Percentiles rank a stretch among this genome's conserved stretches.
phyloP scores from a whole-genome alignment of 2,113 vertebrate genomes.

The Charadrius vociferus region DNA sequence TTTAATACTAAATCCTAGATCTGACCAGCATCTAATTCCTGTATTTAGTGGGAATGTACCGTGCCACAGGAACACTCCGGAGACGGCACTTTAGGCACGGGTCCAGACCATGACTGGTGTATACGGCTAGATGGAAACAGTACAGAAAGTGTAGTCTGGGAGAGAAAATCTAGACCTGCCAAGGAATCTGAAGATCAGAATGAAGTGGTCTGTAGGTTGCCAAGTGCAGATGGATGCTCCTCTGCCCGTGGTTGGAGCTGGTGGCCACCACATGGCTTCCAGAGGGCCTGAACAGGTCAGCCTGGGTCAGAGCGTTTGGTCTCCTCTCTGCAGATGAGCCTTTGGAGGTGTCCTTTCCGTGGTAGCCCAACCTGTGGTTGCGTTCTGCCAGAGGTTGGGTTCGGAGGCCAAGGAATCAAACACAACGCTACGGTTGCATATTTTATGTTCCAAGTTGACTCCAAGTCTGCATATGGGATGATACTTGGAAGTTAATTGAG shows the following conservation, averaged over 20 bases:
- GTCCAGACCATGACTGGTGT: not conserved
- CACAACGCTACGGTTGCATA: not conserved
- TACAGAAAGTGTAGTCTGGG: not conserved
- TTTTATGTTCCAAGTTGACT: not conserved
- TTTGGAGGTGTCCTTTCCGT: not conserved
- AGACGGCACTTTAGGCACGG: not conserved
- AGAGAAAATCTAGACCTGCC: not conserved
- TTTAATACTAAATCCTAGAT: not conserved
- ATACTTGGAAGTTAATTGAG: slow-evolving; percentile 23
- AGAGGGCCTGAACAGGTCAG: rapidly evolving
- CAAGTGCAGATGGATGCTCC: not conserved
- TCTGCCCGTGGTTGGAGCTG: not conserved
- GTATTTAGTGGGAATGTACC: not conserved
- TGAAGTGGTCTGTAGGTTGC: not conserved
- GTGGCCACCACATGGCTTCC: rapidly evolving
- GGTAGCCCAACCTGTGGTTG: not conserved
- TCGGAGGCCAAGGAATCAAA: not conserved
- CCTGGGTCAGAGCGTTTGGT: rapidly evolving
- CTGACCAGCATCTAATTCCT: not conserved
- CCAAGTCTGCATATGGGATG: not conserved
- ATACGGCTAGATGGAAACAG: not conserved
- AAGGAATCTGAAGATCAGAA: not conserved
- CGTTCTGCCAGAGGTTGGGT: not conserved
- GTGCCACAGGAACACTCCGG: not conserved
- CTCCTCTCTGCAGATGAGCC: not conserved